Conservation (phyloP, 2,113 vertebrate genomes). For the Microcebus murinus region DNA sequence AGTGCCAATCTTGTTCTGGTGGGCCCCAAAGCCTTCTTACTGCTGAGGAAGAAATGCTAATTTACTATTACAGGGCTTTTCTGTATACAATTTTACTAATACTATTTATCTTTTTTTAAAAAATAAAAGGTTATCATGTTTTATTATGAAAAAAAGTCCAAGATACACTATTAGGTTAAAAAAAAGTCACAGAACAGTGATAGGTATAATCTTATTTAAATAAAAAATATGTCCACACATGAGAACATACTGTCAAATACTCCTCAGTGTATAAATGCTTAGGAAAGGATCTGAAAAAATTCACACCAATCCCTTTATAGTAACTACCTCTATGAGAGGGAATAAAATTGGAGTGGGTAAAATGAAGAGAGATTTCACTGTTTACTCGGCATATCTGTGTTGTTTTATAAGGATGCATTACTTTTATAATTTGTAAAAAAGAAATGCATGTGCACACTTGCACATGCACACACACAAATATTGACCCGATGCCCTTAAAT, state of each 20-base stretch:
- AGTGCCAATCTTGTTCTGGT: neutral
- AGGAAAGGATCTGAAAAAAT: neutral
- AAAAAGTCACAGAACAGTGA: neutral
- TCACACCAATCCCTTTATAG: neutral
- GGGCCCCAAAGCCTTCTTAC: neutral
- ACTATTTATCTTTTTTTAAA: neutral
- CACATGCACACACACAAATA: neutral
- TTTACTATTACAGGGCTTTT: neutral
- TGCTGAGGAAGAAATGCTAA: neutral
- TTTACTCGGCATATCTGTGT: neutral
- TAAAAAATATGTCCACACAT: neutral
- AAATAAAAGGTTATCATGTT: slow-evolving; percentile 8
- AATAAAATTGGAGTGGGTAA: neutral
- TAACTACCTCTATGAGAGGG: neutral
- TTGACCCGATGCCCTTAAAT: neutral
- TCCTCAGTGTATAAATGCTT: neutral
- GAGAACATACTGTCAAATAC: neutral
- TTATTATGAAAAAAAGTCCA: slow-evolving; percentile 2
- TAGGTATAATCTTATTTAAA: neutral
- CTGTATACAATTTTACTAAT: neutral
- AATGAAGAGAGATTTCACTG: neutral
- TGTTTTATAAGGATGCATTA: neutral
- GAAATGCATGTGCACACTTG: neutral
- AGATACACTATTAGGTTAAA: neutral
- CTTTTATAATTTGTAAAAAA: neutral